Evolutionary conservation across 1,140 invertebrate species (phyloP), one percentile per base, ranked within the genome.

Genomic region (Megalonaias nervosa): DNA sequence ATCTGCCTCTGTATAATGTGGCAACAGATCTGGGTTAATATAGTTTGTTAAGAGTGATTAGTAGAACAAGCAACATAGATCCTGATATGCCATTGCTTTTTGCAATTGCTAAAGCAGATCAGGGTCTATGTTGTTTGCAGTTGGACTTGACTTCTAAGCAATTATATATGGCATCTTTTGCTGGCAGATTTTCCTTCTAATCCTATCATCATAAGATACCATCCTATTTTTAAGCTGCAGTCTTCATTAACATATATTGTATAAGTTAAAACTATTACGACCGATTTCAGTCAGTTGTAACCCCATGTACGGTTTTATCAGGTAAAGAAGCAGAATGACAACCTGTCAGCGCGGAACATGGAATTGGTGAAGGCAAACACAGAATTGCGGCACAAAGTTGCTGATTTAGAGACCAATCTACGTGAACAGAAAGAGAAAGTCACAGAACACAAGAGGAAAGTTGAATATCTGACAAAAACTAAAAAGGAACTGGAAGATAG

Each of bases 291-390:
- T 19, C 15, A 21, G n/a, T 26, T 65, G 23, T 15, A 65, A 67
- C 31, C 31, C 9, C 9, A 67, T 65, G 65, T 21, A 38, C 57
- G 31, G 26, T 38, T 67, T 70, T 72, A 38, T 17, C 77, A 87
- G 85, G 56, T 88, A 26, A 85, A 85, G 75, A 89, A 87, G 64
- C 85, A 87, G 62, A 87, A 85, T 82, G 85, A 86, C 26, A 85
- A 81, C 57, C 74, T 88, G 64, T 82, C 85, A 2, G 80, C 67
- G 1, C 67, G 85, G 55, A 89, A 90, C 58, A 84, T 83, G 68
- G 89, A 90, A 31, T 67, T 89, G 56, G 82, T 89, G 55, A 83
- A 84, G 64, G 74, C 83, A 0, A 89, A 89, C 79, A 86, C 84
- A 17, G 86, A 88, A 48, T 75, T 88, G 61, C 81, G 88, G 23